phyloP scores from a whole-genome alignment of 2,113 vertebrate genomes.

The Oncorhynchus tshawytscha region DNA sequence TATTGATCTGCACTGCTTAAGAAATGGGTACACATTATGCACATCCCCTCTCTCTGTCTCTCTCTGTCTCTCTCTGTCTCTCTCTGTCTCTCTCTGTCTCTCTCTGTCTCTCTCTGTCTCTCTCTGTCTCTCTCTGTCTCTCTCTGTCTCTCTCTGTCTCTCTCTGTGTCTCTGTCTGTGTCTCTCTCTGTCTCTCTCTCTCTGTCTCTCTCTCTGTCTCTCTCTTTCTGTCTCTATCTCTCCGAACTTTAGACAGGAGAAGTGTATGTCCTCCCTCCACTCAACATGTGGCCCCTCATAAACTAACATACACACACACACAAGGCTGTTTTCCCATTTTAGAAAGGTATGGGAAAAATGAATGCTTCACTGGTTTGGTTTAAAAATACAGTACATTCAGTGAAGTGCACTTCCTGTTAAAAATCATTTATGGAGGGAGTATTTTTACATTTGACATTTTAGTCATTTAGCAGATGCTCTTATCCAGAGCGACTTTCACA shows the following conservation, averaged over 20 bases:
- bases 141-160: neutral
- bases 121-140: neutral
- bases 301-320: neutral
- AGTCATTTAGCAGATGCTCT: too few species aligned
- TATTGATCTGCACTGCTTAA: constrained; percentile 60
- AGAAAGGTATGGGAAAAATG: neutral
- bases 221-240: neutral
- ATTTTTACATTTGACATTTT: too few species aligned
- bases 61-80: neutral
- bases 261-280: too few species aligned
- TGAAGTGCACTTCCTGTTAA: neutral
- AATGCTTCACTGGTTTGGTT: neutral
- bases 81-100: neutral
- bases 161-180: neutral
- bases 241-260: too few species aligned
- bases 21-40: constrained; percentile 27
- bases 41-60: neutral
- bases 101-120: neutral
- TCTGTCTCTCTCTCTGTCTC: neutral
- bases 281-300: constrained; percentile 3
- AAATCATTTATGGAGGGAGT: too few species aligned
- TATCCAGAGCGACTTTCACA: too few species aligned
- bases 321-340: neutral
- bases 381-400: too few species aligned
- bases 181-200: neutral